Percentiles rank a stretch among this genome's conserved stretches.
Evolutionary conservation across 92 coral and sea anemone species (phyloP).

Genomic region (Zoanthus gigantus): DNA sequence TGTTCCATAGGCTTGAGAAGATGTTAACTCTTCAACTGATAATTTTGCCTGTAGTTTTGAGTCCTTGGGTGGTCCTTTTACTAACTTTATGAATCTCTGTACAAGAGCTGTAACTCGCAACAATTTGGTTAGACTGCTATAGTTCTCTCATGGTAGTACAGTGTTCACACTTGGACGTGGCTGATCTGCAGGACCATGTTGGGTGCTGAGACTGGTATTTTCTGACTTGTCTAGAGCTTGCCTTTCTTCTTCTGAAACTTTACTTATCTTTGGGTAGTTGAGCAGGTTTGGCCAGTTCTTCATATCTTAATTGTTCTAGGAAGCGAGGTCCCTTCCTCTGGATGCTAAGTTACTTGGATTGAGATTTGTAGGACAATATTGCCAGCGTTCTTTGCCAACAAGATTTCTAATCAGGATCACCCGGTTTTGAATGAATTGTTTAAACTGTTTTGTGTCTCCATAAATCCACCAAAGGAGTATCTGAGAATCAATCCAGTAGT

Average conservation of each 20-base stretch:
- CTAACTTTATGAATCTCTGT: constrained; percentile 29
- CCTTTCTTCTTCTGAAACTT: constrained; percentile 2
- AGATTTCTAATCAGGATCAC: constrained; percentile 41
- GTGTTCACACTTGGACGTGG: not conserved
- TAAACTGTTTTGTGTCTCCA: constrained; percentile 41
- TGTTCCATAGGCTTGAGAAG: constrained; percentile 27
- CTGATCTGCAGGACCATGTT: not conserved
- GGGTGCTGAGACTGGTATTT: constrained; percentile 13
- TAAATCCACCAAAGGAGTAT: constrained; percentile 59
- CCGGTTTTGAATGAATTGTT: constrained; percentile 58
- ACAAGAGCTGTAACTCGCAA: constrained; percentile 49
- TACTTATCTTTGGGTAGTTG: not conserved
- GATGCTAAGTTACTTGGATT: constrained; percentile 60
- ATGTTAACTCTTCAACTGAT: constrained; percentile 13
- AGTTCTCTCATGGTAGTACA: constrained; percentile 30
- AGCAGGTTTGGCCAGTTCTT: constrained; percentile 33
- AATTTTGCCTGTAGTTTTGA: not conserved
- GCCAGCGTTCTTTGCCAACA: constrained; percentile 43
- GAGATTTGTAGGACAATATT: constrained; percentile 46
- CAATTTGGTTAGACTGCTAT: constrained; percentile 40
- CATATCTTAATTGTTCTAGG: not conserved
- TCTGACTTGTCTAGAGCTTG: constrained; percentile 3
- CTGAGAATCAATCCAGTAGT: constrained; percentile 52
- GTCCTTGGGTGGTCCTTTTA: constrained; percentile 11
- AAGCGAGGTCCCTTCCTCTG: constrained; percentile 45